Conservation (phyloP, 2,113 vertebrate genomes). For the Scomber colias region DNA sequence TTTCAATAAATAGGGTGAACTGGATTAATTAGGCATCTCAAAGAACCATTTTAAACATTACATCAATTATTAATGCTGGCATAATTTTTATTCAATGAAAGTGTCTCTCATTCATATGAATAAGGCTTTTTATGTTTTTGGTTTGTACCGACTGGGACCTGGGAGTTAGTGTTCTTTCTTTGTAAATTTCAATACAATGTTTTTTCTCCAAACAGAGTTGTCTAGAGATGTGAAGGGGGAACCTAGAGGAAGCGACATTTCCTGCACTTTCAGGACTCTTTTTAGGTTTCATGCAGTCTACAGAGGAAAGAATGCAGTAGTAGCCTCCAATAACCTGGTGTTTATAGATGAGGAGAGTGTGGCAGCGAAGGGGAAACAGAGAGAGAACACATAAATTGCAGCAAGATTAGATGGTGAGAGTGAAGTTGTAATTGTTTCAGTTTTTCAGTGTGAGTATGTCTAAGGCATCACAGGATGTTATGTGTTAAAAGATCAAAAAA, state of each 20-base stretch:
- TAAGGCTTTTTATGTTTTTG: neutral
- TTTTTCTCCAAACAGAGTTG: neutral
- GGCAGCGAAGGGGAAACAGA: neutral
- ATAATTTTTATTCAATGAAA: slow-evolving; percentile 35
- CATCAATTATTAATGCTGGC: slow-evolving; percentile 55
- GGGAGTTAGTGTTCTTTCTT: neutral
- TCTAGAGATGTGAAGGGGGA: neutral
- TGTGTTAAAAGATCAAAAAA: neutral
- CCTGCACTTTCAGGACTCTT: neutral
- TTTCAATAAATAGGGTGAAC: slow-evolving; percentile 46
- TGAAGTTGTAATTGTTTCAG: neutral
- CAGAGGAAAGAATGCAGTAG: neutral
- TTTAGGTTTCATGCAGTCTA: neutral
- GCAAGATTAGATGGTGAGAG: neutral
- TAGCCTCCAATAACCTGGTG: too few relatives aligned
- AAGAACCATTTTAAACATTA: slow-evolving; percentile 40
- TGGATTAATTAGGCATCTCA: slow-evolving; percentile 49
- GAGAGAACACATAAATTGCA: neutral
- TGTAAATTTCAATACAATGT: neutral
- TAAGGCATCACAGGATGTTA: neutral
- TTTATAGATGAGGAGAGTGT: slow-evolving; percentile 1
- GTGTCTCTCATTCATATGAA: slow-evolving; percentile 13
- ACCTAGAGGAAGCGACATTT: neutral
- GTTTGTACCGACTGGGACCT: neutral
- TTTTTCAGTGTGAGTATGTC: neutral